Conservation (phyloP, 2,888 invertebrate species). For the Leptopterna dolabrata region DNA sequence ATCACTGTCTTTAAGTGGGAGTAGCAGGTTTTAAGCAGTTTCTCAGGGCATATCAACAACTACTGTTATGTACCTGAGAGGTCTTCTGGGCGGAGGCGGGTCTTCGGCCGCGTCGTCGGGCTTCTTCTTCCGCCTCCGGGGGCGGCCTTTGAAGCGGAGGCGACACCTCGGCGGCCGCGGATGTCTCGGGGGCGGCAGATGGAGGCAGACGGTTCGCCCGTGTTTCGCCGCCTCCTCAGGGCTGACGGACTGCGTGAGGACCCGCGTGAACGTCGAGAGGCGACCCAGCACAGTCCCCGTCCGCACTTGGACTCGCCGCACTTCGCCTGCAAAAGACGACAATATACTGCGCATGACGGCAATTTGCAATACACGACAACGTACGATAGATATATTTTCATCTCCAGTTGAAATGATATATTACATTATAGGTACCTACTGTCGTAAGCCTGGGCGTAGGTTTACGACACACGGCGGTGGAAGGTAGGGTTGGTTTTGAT, state of each 20-base stretch:
- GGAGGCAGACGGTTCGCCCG: constrained; percentile 49
- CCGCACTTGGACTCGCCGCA: constrained; percentile 66
- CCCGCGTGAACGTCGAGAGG: constrained; percentile 80
- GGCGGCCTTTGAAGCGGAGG: constrained; percentile 64
- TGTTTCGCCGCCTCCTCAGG: constrained; percentile 63
- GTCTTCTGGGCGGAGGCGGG: constrained; percentile 43
- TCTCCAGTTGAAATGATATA: too few species aligned
- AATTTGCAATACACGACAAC: too few species aligned
- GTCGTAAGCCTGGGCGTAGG: too few species aligned
- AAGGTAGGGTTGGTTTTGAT: too few species aligned
- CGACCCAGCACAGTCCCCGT: constrained; percentile 73
- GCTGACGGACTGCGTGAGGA: constrained; percentile 71
- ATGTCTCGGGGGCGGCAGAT: constrained; percentile 46
- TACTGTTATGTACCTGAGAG: too few species aligned
- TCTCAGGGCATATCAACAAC: too few species aligned
- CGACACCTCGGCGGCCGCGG: constrained; percentile 54
- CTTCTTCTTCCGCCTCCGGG: constrained; percentile 67
- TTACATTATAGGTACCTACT: too few species aligned
- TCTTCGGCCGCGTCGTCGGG: constrained; percentile 36
- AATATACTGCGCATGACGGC: too few species aligned
- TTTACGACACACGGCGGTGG: too few species aligned
- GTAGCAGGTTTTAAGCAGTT: too few species aligned
- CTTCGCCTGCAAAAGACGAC: constrained; percentile 19
- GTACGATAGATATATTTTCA: too few species aligned
- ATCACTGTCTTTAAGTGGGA: too few species aligned